phyloP scores from a whole-genome alignment of 2,888 invertebrate genomes.

The Chouioia cunea region DNA sequence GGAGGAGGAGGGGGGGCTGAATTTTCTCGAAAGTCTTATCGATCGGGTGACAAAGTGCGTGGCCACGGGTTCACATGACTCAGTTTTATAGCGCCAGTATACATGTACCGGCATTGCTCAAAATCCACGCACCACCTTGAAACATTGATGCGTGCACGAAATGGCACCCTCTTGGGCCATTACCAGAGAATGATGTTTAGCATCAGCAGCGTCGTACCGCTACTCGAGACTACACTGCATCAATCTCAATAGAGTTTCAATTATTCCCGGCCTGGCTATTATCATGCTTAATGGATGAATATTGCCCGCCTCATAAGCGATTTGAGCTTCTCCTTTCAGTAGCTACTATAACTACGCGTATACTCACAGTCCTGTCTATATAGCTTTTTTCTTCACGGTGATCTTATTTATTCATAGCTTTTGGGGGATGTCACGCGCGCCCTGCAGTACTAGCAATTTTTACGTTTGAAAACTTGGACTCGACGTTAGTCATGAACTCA shows the following conservation, averaged over 20 bases:
- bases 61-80: not conserved
- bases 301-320: not conserved
- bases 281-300: conserved; percentile 35
- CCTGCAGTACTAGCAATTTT: not conserved
- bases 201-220: not conserved
- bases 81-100: not conserved
- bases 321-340: not conserved
- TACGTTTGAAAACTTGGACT: conserved; percentile 13
- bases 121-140: conserved; percentile 3
- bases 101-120: not conserved
- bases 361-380: not conserved
- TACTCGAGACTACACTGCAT: conserved; percentile 5
- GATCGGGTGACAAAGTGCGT: conserved; percentile 9
- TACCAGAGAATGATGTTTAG: not conserved
- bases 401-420: conserved; percentile 24
- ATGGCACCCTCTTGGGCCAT: conserved; percentile 5
- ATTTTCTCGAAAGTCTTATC: conserved; percentile 24
- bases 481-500: conserved; percentile 13
- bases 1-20: not conserved
- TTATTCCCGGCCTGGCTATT: conserved; percentile 34
- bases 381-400: conserved; percentile 30
- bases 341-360: too few species aligned
- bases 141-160: conserved; percentile 23
- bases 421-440: not conserved
- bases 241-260: conserved; percentile 43